Percentiles rank a stretch among this genome's conserved stretches.
Evolutionary conservation across 2,797 vertebrate species (phyloP).

Genomic region (Tapera naevia): DNA sequence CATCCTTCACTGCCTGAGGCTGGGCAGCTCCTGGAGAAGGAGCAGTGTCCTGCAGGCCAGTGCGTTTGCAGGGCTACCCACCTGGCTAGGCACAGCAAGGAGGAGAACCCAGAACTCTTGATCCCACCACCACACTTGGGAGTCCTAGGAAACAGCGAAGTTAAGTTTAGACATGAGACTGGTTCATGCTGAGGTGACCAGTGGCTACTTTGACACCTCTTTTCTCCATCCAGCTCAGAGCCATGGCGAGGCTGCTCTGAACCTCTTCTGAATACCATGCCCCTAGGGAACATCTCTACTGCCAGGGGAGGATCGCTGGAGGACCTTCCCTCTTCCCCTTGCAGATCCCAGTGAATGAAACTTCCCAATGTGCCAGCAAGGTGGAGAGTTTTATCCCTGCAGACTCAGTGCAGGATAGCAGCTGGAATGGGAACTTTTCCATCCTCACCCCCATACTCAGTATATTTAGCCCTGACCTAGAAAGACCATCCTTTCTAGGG

Average conservation of each 20-base stretch:
- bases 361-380: background rate
- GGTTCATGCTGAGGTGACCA: background rate
- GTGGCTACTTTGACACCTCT: background rate
- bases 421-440: constrained; percentile 62
- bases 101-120: background rate
- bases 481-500: constrained; percentile 66
- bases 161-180: fast-evolving
- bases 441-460: constrained; percentile 44
- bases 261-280: fast-evolving
- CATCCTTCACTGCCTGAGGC: background rate
- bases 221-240: background rate
- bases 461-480: constrained; percentile 67
- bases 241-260: background rate
- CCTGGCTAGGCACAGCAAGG: background rate
- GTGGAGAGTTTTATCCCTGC: background rate
- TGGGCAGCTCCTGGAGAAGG: background rate
- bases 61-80: background rate
- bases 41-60: background rate
- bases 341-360: background rate
- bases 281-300: background rate
- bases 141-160: background rate
- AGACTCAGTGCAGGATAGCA: constrained; percentile 3
- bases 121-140: background rate
- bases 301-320: background rate
- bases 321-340: background rate